A percentile compares a stretch with the other conserved stretches of the same genome.
These are phyloP conservation scores for Graphium colonna DNA, from an alignment of 2,888 invertebrate genomes.

Conservation along the genomic window DNA sequence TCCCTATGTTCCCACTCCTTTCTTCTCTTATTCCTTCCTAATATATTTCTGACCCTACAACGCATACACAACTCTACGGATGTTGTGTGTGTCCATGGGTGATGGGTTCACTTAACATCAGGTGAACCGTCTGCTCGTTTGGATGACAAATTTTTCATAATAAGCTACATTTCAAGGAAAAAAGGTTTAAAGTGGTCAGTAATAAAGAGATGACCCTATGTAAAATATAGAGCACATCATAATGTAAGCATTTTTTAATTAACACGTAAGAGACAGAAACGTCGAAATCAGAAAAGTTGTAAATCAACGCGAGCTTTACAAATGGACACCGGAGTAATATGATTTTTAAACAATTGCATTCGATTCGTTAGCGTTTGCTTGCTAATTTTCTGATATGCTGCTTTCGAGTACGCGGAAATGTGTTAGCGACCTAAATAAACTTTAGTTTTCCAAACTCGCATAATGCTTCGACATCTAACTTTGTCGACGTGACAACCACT, in stretches of 20 bases:
- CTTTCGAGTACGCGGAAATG: conserved; percentile 8
- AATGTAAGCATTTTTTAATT: conserved; percentile 17
- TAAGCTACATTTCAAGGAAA: too few relatives aligned
- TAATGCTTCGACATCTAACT: background rate
- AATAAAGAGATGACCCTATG: too few relatives aligned
- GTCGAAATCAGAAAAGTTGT: conserved; percentile 17
- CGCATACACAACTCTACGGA: too few relatives aligned
- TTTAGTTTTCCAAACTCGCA: conserved; percentile 5
- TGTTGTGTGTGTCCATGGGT: too few relatives aligned
- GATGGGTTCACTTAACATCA: too few relatives aligned
- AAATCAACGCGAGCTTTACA: conserved; percentile 12
- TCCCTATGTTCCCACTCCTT: too few relatives aligned
- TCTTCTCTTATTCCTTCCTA: too few relatives aligned
- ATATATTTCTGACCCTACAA: too few relatives aligned
- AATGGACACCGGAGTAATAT: conserved; percentile 4
- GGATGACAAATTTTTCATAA: too few relatives aligned
- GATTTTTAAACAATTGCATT: conserved; percentile 23
- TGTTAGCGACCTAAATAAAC: background rate
- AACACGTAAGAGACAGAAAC: conserved; percentile 2
- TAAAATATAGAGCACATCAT: conserved; percentile 18
- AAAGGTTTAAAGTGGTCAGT: too few relatives aligned
- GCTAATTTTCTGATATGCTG: conserved; percentile 21
- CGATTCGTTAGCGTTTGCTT: conserved; percentile 28
- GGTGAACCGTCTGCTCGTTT: too few relatives aligned
- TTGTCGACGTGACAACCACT: too few relatives aligned